phyloP scores from a whole-genome alignment of 2,888 invertebrate species.

The Ochlodes sylvanus region DNA sequence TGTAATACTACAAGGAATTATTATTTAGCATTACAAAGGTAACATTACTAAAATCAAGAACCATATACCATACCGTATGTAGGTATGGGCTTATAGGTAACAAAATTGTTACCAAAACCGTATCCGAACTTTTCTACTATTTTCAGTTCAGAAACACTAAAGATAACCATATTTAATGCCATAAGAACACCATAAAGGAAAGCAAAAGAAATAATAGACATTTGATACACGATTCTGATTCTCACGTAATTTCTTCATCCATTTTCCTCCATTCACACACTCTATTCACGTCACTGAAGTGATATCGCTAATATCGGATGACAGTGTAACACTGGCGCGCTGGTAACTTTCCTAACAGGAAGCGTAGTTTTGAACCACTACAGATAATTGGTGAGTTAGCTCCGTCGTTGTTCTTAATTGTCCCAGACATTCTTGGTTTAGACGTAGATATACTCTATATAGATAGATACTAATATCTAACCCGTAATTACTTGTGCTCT shows the following conservation, averaged over 20 bases:
- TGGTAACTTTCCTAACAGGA: conserved; percentile 74
- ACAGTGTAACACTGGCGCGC: conserved; percentile 56
- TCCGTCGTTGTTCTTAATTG: conserved; percentile 69
- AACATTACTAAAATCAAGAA: too few species aligned
- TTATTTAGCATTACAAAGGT: too few species aligned
- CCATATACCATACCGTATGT: too few species aligned
- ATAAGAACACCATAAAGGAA: conserved; percentile 9
- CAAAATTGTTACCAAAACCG: too few species aligned
- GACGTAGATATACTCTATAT: conserved; percentile 23
- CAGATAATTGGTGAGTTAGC: conserved; percentile 74
- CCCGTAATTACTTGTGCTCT: background rate
- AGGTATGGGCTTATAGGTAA: too few species aligned
- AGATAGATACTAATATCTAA: conserved; percentile 12
- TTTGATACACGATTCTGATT: conserved; percentile 36
- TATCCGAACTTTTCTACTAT: background rate
- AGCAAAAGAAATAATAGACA: conserved; percentile 25
- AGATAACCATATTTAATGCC: background rate
- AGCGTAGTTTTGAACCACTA: conserved; percentile 74
- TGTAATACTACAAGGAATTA: too few species aligned
- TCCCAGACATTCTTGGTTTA: conserved; percentile 62
- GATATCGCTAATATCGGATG: conserved; percentile 71
- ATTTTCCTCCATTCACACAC: conserved; percentile 55
- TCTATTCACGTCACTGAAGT: conserved; percentile 37
- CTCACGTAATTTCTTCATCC: conserved; percentile 33
- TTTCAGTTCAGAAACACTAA: background rate